Evolutionary conservation across 2,797 vertebrate genomes (phyloP), one percentile per base, ranked within the genome.

Genomic region (Fratercula arctica): DNA sequence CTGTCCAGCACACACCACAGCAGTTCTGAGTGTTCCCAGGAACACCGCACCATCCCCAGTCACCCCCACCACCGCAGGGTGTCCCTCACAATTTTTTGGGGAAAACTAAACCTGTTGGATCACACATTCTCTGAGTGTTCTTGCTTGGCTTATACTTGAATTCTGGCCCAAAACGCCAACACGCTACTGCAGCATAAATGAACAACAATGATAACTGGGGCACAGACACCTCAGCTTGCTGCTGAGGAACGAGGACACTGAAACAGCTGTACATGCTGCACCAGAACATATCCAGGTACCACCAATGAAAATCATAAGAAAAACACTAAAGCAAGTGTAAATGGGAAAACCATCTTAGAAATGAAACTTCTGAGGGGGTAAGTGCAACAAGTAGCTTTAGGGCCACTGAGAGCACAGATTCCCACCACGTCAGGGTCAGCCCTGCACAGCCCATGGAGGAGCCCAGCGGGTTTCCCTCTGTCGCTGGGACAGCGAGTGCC

Each of bases 141-240:
- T 59, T 69, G 16, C 29, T 45, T 16, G 15, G 37, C 23, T 37
- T 19, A 9, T 13, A 25, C 16, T 39, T 12, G 20, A 82, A 16
- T 33, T 56, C 43, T 45, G 61, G 21, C 29, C 43, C 26, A 19
- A 20, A 35, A 51, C 0, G 0, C 25, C 53, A 67, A 26, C 17
- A 29, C 3, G 1, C 13, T 60, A 15, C 46, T 28, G 48, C 33
- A 61, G 46, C 14, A 17, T 14, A 13, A 66, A 21, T 0, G 1
- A 72, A 41, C 24, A 43, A 54, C 9, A 26, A 4, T 1, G 3
- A 19, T 13, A 75, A 29, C 6, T 0, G 0, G 7, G 25, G 6
- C 45, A 85, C 61, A 54, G 28, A 16, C n/a, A 28, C 5, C 26
- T 48, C 19, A 8, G 16, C n/a, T 46, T 13, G 37, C 48, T 26